Conservation (phyloP, 1,140 invertebrate species). For the Nasonia giraulti region DNA sequence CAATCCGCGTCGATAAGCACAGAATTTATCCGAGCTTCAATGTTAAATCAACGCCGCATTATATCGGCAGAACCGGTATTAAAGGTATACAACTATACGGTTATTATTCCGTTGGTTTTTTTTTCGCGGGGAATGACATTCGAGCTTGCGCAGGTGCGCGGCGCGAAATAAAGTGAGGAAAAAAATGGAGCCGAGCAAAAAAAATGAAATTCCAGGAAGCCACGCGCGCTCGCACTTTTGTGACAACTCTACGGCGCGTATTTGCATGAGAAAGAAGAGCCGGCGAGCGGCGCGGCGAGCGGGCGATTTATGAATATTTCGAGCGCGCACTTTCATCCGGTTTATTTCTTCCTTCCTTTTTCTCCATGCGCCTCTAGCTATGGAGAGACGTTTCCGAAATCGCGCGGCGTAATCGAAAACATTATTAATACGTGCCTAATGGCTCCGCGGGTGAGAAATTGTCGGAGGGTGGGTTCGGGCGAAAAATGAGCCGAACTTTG, state of each 20-base stretch:
- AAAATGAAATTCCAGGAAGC: conserved; percentile 16
- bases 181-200: background rate
- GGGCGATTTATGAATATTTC: conserved; percentile 12
- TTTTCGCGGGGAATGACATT: background rate
- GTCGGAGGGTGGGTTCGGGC: too few species aligned
- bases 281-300: background rate
- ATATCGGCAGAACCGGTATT: too few species aligned
- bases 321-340: background rate
- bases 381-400: background rate
- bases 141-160: background rate
- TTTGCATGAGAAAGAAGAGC: conserved; percentile 12
- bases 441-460: background rate
- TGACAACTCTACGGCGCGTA: background rate
- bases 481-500: too few species aligned
- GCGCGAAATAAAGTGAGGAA: background rate
- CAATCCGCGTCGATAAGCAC: too few species aligned
- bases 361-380: background rate
- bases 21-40: too few species aligned
- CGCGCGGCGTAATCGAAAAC: background rate
- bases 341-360: background rate
- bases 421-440: conserved; percentile 12
- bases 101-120: background rate
- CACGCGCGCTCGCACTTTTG: background rate
- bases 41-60: too few species aligned
- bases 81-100: too few species aligned